Percentiles rank a stretch among this genome's conserved stretches.
Evolutionary conservation across 2,113 vertebrate species (phyloP).

Genomic region (Vanacampus margaritifer): DNA sequence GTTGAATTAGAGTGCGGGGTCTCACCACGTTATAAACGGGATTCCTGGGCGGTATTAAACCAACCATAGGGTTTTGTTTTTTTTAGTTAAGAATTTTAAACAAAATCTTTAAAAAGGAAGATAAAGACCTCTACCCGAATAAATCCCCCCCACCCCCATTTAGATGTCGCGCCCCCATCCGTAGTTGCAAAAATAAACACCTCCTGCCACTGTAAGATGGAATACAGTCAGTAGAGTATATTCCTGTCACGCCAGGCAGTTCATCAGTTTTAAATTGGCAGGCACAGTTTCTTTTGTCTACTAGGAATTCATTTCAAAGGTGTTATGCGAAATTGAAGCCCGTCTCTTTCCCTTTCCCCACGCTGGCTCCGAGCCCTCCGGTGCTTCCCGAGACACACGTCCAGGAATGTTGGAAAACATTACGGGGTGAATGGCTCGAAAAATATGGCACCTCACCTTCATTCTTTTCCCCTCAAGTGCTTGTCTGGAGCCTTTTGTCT

Average conservation of each 20-base stretch:
- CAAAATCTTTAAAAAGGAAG: not conserved
- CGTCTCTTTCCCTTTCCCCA: slow-evolving; percentile 24
- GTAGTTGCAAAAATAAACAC: not conserved
- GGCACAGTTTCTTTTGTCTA: not conserved
- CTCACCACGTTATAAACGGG: no score
- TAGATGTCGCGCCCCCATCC: no score
- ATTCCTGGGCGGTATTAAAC: not conserved
- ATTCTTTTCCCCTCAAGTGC: slow-evolving; percentile 20
- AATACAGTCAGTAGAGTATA: not conserved
- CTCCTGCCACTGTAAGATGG: not conserved
- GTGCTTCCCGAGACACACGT: slow-evolving; percentile 32
- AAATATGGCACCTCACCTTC: slow-evolving; percentile 38
- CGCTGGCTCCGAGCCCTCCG: slow-evolving; percentile 25
- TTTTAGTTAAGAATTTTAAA: not conserved
- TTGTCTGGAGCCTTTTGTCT: slow-evolving; percentile 8
- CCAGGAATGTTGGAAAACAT: slow-evolving; percentile 55
- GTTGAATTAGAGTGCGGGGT: no score
- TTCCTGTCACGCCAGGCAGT: not conserved
- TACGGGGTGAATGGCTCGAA: slow-evolving; percentile 42
- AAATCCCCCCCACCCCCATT: not conserved
- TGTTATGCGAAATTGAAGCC: slow-evolving; percentile 37
- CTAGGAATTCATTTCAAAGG: slow-evolving; percentile 33
- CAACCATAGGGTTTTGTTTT: not conserved
- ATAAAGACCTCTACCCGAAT: not conserved
- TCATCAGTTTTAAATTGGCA: slow-evolving; percentile 32